A percentile compares a stretch with the other conserved stretches of the same genome.
These are phyloP conservation scores for Micrasema longulum DNA, from an alignment of 1,140 invertebrate genomes.

Conservation along the genomic window DNA sequence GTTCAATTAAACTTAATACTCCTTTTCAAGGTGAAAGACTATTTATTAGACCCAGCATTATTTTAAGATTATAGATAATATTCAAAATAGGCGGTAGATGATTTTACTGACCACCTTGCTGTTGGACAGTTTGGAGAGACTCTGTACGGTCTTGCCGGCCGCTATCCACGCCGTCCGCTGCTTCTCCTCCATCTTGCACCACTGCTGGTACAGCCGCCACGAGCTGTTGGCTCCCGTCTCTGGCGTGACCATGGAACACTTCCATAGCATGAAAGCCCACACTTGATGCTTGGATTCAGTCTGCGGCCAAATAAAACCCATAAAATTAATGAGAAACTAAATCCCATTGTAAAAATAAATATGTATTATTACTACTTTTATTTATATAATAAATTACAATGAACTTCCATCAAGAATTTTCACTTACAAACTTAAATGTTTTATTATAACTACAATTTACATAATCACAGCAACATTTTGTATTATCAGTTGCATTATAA, in stretches of 20 bases:
- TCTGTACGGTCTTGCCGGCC: slow-evolving; percentile 80
- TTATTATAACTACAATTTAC: slow-evolving; percentile 1
- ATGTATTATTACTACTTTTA: not conserved
- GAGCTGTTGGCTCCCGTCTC: slow-evolving; percentile 69
- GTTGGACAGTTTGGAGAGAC: slow-evolving; percentile 68
- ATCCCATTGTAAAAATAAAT: too few species aligned
- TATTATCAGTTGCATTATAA: too few species aligned
- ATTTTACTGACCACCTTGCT: slow-evolving; percentile 63
- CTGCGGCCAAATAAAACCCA: too few species aligned
- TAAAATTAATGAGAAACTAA: too few species aligned
- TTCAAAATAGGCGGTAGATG: not conserved
- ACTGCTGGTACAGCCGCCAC: slow-evolving; percentile 84
- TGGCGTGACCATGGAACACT: slow-evolving; percentile 74
- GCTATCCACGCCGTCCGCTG: slow-evolving; percentile 81
- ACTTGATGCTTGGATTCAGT: slow-evolving; percentile 83
- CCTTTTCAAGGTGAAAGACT: too few species aligned
- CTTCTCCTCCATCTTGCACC: slow-evolving; percentile 80
- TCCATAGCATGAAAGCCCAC: slow-evolving; percentile 87
- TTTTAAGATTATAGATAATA: slow-evolving; percentile 4
- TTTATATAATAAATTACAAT: not conserved
- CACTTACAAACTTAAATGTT: too few species aligned
- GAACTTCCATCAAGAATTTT: too few species aligned
- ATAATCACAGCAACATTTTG: too few species aligned
- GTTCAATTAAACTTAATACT: too few species aligned
- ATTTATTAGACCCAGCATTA: too few species aligned